phyloP scores from a whole-genome alignment of 2,113 vertebrate genomes.

The Fulmarus glacialis region DNA sequence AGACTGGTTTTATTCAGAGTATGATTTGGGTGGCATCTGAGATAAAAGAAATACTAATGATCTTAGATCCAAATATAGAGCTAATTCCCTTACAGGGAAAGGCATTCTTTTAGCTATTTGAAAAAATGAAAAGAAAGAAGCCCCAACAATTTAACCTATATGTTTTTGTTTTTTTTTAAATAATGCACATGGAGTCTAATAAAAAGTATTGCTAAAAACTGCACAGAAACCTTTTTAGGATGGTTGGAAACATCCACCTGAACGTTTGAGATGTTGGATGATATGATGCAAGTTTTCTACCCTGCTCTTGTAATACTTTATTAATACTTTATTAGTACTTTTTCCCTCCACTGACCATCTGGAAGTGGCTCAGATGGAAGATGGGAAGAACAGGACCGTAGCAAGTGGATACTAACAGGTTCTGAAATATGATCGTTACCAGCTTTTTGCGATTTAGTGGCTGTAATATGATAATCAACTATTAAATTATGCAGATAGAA shows the following conservation, averaged over 20 bases:
- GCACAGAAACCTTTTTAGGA: neutral
- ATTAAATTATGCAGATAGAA: slow-evolving; percentile 53
- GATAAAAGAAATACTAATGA: neutral
- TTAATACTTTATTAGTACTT: neutral
- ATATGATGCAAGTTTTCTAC: neutral
- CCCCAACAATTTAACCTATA: neutral
- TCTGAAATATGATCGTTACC: slow-evolving; percentile 62
- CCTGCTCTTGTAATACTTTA: slow-evolving; percentile 27
- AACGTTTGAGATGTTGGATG: neutral
- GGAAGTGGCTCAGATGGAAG: slow-evolving; percentile 30
- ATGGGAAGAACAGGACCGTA: neutral
- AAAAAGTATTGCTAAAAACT: slow-evolving; percentile 23
- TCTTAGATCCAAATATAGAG: neutral
- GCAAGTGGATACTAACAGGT: slow-evolving; percentile 47
- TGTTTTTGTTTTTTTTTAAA: slow-evolving; percentile 1
- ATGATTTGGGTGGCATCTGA: neutral
- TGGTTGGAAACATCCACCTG: neutral
- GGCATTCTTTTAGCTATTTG: neutral
- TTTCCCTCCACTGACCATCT: neutral
- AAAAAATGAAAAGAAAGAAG: neutral
- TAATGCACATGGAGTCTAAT: neutral
- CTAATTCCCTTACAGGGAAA: neutral
- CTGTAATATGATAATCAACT: slow-evolving; percentile 45
- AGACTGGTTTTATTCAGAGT: neutral
- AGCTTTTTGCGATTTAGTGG: slow-evolving; percentile 57